Evolutionary conservation across 1,140 invertebrate species (phyloP).

Genomic region (Chymomyza costata): DNA sequence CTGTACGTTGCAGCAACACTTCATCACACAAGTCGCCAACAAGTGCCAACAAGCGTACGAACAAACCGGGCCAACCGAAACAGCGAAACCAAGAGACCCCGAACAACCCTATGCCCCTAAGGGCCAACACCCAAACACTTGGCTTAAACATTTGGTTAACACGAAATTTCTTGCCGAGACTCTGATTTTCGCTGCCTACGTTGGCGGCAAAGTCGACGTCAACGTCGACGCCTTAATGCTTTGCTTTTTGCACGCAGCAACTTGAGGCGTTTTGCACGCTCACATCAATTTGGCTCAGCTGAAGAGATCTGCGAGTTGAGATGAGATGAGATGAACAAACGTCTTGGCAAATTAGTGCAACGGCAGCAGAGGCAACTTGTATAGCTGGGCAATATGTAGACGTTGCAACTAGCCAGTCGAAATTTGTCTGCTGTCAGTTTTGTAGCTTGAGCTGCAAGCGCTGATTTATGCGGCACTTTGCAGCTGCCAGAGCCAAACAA

Average conservation of each 20-base stretch:
- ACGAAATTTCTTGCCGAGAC: slow-evolving; percentile 59
- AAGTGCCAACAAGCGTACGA: slow-evolving; percentile 31
- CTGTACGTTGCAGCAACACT: slow-evolving; percentile 43
- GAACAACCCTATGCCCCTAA: slow-evolving; percentile 36
- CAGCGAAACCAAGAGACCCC: slow-evolving; percentile 21
- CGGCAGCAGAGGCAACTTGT: too few relatives aligned
- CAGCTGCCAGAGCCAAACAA: slow-evolving; percentile 46
- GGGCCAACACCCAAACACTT: slow-evolving; percentile 60
- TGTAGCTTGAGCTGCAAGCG: slow-evolving; percentile 50
- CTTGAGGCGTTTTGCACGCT: slow-evolving; percentile 31
- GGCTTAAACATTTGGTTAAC: slow-evolving; percentile 67
- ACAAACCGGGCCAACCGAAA: slow-evolving; percentile 15
- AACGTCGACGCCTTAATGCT: too few relatives aligned
- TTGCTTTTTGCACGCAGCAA: slow-evolving; percentile 33
- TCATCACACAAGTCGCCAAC: slow-evolving; percentile 62
- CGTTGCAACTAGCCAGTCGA: slow-evolving; percentile 32
- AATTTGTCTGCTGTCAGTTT: slow-evolving; percentile 70
- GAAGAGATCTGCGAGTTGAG: slow-evolving; percentile 22
- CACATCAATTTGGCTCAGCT: slow-evolving; percentile 62
- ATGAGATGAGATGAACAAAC: slow-evolving; percentile 51
- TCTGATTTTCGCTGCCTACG: slow-evolving; percentile 47
- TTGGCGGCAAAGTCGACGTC: too few relatives aligned
- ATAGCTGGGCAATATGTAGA: too few relatives aligned
- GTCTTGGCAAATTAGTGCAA: slow-evolving; percentile 67
- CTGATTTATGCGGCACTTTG: slow-evolving; percentile 62